Base-by-base conservation (phyloP, 2,797 vertebrate genomes). In the Acanthurus tractus region DNA sequence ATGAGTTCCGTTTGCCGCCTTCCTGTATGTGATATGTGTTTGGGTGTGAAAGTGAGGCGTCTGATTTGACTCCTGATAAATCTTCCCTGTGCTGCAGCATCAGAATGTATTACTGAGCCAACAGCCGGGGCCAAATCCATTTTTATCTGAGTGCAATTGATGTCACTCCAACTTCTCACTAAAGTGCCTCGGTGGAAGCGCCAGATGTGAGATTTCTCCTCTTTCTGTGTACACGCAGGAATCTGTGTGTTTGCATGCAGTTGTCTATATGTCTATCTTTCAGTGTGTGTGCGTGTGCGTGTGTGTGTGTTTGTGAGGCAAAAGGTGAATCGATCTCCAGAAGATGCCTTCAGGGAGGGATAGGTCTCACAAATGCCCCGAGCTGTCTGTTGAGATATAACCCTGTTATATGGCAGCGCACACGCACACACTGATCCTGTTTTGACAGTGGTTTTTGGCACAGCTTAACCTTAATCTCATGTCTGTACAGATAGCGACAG, bases 51-150 rank as follows among this genome's bases (percentile, higher is more conserved):
- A 93, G 84, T 80, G 88, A 89, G 77, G 86, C 75, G 6, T 91
- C 88, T 90, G 92, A 92, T 92, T 89, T 88, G 86, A 86, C 78
- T 91, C 78, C 85, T 83, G 90, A 93, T 93, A 90, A 90, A 89
- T 91, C 89, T 82, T 82, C 56, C 38, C 75, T 76, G 69, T 70
- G 86, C 84, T 70, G 84, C 70, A 1, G 85, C 83, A 85, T 91
- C 81, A 89, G 74, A 89, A 93, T 88, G 88, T 74, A 88, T 91
- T 86, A 86, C 88, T 18, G 77, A 88, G 86, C 88, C 86, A 89
- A 81, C 71, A 77, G 80, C 76, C 78, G 58, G 81, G 83, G 86
- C 88, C 85, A 91, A 86, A 90, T 91, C 86, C 89, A 92, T 90
- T 91, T 91, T 92, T 90, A 86, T 89, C 86, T 79, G 85, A 87